Evolutionary conservation across 2,797 vertebrate genomes (phyloP), one percentile per base, ranked within the genome.

Genomic region (Eptatretus atami): DNA sequence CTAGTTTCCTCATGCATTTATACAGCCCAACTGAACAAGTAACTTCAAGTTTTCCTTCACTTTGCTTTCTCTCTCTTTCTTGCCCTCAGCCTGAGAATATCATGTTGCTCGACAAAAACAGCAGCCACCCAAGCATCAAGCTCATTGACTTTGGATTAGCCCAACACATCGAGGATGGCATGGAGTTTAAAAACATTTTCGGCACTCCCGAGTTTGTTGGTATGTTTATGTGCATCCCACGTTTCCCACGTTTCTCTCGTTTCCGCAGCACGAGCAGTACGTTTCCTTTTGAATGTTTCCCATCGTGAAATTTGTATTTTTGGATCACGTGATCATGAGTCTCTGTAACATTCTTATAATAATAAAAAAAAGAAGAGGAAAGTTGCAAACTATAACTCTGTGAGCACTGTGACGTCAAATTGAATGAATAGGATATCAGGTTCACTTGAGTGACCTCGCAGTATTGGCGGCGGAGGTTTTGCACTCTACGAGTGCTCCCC

Each of bases 101-200:
- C 74, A 98, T 98, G 88, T 76, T 98, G 75, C 75, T 98, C 74
- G 84, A 78, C 76, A 80, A 81, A 74, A 82, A 78, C 55, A 74
- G 79, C 70, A 82, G 84, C 72, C 88, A 92, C 69, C 86, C 90
- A 66, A 84, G 87, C 69, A 98, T 98, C 75, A 98, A 98, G 75
- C 80, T 98, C 71, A 98, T 98, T 64, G 90, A 98, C 78, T 98
- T 98, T 55, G 88, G 88, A 63, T 76, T 98, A 73, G 88, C 90
- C 6, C 90, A 98, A 75, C 93, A 88, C 78, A 98, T 98, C 54
- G 85, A 95, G 70, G 92, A 88, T 66, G 81, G 85, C 72, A 94
- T 90, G 71, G 87, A 98, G 74, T 98, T 98, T 73, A 98, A 94
- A 75, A 98, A 95, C 74, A 95, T 98, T 70, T 98, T 98, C n/a